Conservation (phyloP, 1,140 invertebrate genomes). For the Aethina tumida region DNA sequence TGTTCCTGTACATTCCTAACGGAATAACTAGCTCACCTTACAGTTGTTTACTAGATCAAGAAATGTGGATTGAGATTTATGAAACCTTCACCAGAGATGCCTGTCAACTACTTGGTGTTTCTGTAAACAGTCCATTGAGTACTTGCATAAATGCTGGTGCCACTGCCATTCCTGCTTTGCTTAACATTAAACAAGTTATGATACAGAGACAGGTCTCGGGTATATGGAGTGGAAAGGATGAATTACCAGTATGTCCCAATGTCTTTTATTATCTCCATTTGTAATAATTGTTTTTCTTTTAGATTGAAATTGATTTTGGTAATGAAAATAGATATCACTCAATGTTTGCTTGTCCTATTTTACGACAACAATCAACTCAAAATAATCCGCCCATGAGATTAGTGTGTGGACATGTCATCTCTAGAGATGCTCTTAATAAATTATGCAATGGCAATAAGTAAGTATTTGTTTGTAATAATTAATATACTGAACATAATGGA, state of each 20-base stretch:
- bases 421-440: slow-evolving; percentile 91
- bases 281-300: slow-evolving; percentile 27
- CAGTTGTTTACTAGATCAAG: slow-evolving; percentile 62
- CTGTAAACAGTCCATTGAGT: slow-evolving; percentile 63
- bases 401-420: slow-evolving; percentile 96
- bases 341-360: slow-evolving; percentile 96
- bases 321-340: slow-evolving; percentile 88
- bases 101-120: slow-evolving; percentile 80
- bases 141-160: slow-evolving; percentile 82
- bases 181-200: slow-evolving; percentile 95
- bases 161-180: slow-evolving; percentile 81
- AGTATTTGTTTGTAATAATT: slow-evolving; percentile 25
- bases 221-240: slow-evolving; percentile 92
- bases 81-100: slow-evolving; percentile 91
- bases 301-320: slow-evolving; percentile 89
- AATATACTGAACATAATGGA: neutral
- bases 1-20: slow-evolving; percentile 69
- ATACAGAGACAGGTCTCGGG: slow-evolving; percentile 86
- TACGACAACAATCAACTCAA: slow-evolving; percentile 92
- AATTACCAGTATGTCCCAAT: slow-evolving; percentile 71
- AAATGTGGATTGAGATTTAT: slow-evolving; percentile 64
- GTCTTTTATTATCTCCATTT: neutral
- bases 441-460: slow-evolving; percentile 88
- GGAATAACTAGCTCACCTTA: slow-evolving; percentile 77
- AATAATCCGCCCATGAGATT: slow-evolving; percentile 95